Base-by-base conservation (phyloP, 2,888 invertebrate species). In the Scaptomyza caliginosa region DNA sequence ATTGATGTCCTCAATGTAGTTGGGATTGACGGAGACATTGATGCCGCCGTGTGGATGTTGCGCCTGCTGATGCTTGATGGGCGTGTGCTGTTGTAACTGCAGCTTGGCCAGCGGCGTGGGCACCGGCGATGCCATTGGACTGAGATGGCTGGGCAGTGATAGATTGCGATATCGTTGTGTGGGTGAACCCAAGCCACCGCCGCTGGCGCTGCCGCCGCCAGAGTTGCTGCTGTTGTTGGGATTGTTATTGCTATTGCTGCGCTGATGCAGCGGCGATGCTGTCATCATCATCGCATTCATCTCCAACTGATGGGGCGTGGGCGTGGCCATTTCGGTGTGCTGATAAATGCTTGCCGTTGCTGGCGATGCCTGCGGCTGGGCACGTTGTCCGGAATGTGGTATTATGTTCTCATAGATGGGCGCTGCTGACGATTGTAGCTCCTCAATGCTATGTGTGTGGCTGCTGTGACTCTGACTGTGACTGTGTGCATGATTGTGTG, bases 1-100 rank as follows among this genome's bases (percentile, higher is more conserved):
- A 89, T 96, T 96, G 16, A 95, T 94, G 72, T 95, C 95, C 63
- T 95, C 95, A 36, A 93, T 93, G 88, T 93, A 91, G 71, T 91
- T 91, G 8, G 91, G 91, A 85, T 90, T 91, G 16, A 90, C 84
- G 2, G 91, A 90, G 3, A 91, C 89, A 77, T 91, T 90, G 55
- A 91, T 90, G 57, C 89, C 86, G 38, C 36, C 42, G 7, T 79
- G 66, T 2, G 26, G 17, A 19, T 58, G 51, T 13, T 62, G 59
- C 24, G 58, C 59, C 42, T 73, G 74, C 55, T 78, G 65, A 65
- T 88, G 88, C 63, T 89, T 89, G 6, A 89, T 74, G 26, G 90
- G 90, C 19, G 90, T 90, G 39, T 89, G 89, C 48, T 89, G 90
- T 38, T 89, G 86, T 42, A 89, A 66, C 54, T 89, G 86, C 38